Evolutionary conservation across 30 jellyfish, hydroid and myxozoan genomes (phyloP), one percentile per base, ranked within the genome.

Genomic region (Rhopilema esculentum): DNA sequence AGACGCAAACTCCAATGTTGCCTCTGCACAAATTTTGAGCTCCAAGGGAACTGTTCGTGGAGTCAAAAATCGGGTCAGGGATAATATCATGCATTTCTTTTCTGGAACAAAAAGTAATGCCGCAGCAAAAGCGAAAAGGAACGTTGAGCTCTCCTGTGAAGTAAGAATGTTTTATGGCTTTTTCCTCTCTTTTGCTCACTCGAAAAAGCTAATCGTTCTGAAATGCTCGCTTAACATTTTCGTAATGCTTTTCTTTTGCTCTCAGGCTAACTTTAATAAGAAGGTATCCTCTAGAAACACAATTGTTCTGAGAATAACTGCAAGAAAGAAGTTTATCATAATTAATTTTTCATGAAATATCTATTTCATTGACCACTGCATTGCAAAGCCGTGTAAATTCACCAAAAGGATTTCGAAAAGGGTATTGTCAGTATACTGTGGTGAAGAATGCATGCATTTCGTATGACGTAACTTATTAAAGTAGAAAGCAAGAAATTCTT

Each of bases 21-120:
- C 18, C 27, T 26, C 88, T 6, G 74, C 92, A 26, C 97, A 92
- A 40, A 92, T 92, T 12, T 30, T 86, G 72, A 92, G 98, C 71
- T 62, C 91, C 31, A 82, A 71, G 48, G 98, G 98, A 8, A 85
- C 98, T n/a, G 98, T 92, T 1, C 91, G 98, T 18, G 98, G 98
- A 0, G 96, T 92, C 7, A 92, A 82, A 82, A 92, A 92, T 65
- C 96, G 98, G 22, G 98, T 92, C 33, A 72, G 94, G 57, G 87
- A 85, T 8, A 85, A 71, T 28, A 77, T 92, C 15, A 25, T 76
- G 21, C 88, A 77, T 40, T 85, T 92, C 65, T 95, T 92, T 48
- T 83, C 93, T 25, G 76, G 91, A 24, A 24, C 79, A 32, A 74
- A 80, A 88, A 31, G 48, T 65, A 77, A 27, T 27, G 49, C 26